phyloP scores from a whole-genome alignment of 2,888 invertebrate genomes.

The Tenthredo livida region DNA sequence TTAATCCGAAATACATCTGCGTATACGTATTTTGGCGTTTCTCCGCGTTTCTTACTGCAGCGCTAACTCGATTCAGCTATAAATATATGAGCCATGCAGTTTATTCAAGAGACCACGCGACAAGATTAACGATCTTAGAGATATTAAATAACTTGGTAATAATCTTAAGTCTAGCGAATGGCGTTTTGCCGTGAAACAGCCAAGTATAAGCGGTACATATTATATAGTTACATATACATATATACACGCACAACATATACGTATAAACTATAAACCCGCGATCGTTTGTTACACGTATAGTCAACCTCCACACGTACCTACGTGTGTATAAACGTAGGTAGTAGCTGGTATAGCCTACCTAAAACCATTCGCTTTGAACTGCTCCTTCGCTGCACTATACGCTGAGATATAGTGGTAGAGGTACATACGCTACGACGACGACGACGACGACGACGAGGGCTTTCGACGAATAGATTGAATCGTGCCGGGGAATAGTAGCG shows the following conservation, averaged over 20 bases:
- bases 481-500: background rate
- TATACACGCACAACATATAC: too few relatives aligned
- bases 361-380: constrained; percentile 36
- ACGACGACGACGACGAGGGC: background rate
- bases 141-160: constrained; percentile 43
- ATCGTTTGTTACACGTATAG: constrained; percentile 31
- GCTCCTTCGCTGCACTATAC: constrained; percentile 4
- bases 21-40: background rate
- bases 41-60: background rate
- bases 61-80: background rate
- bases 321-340: background rate
- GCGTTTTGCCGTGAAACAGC: background rate
- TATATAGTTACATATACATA: background rate
- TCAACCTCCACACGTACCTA: too few relatives aligned
- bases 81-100: background rate
- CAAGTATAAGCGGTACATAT: background rate
- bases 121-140: constrained; percentile 24
- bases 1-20: background rate
- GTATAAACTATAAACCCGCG: constrained; percentile 24
- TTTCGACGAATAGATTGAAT: constrained; percentile 41
- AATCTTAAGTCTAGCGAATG: constrained; percentile 4
- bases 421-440: background rate
- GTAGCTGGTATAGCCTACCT: background rate
- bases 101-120: background rate
- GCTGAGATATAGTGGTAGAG: background rate